phyloP scores from a whole-genome alignment of 2,113 vertebrate species.

The Tichodroma muraria region DNA sequence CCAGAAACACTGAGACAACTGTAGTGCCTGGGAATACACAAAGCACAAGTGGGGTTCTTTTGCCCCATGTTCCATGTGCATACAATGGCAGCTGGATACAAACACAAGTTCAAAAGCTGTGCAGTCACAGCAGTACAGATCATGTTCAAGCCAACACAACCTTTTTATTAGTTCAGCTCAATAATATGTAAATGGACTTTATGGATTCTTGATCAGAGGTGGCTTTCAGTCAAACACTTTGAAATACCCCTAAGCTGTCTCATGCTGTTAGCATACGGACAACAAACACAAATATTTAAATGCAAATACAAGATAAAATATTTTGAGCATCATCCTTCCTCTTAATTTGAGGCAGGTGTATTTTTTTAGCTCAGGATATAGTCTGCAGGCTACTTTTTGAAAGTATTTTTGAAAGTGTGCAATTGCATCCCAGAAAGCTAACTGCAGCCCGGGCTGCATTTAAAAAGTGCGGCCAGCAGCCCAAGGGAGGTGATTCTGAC shows the following conservation, averaged over 20 bases:
- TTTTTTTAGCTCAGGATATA: not conserved
- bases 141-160: not conserved
- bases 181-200: not conserved
- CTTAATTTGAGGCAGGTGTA: not conserved
- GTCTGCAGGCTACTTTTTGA: not conserved
- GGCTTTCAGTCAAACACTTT: not conserved
- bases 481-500: not conserved
- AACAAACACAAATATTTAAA: not conserved
- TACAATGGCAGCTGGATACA: not conserved
- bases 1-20: not conserved
- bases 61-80: not conserved
- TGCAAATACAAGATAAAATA: not conserved
- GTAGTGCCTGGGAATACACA: not conserved
- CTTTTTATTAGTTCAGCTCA: not conserved
- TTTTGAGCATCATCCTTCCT: not conserved
- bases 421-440: not conserved
- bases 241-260: not conserved
- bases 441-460: not conserved
- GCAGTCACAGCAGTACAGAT: not conserved
- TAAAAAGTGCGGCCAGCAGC: not conserved
- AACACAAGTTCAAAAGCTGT: not conserved
- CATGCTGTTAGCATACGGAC: not conserved
- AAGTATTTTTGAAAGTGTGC: not conserved
- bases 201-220: not conserved
- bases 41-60: not conserved